These are phyloP conservation scores for Drosophila anceps DNA, from an alignment of 2,888 invertebrate genomes.

Conservation along the genomic window DNA sequence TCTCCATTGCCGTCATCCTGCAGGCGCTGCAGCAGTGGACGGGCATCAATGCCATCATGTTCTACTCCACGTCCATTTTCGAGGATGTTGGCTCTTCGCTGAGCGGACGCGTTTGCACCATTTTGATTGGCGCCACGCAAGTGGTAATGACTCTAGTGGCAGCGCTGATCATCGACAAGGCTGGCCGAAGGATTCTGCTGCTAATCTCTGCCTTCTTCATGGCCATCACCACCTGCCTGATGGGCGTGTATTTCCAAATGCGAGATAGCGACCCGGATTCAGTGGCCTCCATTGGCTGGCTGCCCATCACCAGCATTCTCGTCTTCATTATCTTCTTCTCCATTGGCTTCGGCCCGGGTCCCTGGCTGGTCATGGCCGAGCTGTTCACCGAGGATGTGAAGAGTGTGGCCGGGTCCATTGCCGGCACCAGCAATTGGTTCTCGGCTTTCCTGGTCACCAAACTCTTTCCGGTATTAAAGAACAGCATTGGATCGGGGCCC, in stretches of 20 bases:
- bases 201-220: slow-evolving; percentile 90
- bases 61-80: slow-evolving; percentile 92
- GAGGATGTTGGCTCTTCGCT: slow-evolving; percentile 84
- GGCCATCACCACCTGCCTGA: slow-evolving; percentile 88
- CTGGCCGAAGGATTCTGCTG: slow-evolving; percentile 91
- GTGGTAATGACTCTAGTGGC: slow-evolving; percentile 88
- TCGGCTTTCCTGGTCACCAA: slow-evolving; percentile 92
- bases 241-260: slow-evolving; percentile 89
- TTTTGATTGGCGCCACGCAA: slow-evolving; percentile 92
- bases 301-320: slow-evolving; percentile 90
- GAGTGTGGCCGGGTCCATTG: slow-evolving; percentile 90
- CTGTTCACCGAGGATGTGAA: slow-evolving; percentile 92
- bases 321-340: slow-evolving; percentile 92
- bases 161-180: slow-evolving; percentile 90
- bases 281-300: slow-evolving; percentile 88
- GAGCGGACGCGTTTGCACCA: slow-evolving; percentile 88
- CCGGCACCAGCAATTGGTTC: slow-evolving; percentile 92
- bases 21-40: slow-evolving; percentile 95
- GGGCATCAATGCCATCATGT: slow-evolving; percentile 93
- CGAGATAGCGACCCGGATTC: slow-evolving; percentile 74
- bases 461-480: slow-evolving; percentile 88
- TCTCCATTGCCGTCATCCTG: slow-evolving; percentile 89
- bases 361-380: slow-evolving; percentile 90
- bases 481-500: slow-evolving; percentile 87
- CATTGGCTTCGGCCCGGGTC: slow-evolving; percentile 93